Evolutionary conservation across 2,888 invertebrate genomes (phyloP).

Genomic region (Neoaliturus tenellus): DNA sequence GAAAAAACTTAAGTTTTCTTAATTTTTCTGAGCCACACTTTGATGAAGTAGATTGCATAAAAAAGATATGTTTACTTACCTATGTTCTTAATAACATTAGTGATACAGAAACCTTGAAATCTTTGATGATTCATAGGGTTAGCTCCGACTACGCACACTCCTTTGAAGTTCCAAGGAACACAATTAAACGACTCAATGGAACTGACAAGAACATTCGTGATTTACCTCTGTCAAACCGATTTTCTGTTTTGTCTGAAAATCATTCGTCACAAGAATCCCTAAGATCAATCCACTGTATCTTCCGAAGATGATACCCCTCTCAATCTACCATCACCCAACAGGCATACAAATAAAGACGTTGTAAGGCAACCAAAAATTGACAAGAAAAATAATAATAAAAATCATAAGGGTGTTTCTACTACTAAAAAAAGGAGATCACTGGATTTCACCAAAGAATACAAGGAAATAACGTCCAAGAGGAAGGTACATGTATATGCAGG

Average conservation of each 20-base stretch:
- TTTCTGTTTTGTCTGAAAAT: background rate
- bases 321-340: background rate
- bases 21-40: background rate
- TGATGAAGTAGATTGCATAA: background rate
- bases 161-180: background rate
- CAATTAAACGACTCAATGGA: background rate
- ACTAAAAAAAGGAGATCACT: no score
- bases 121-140: background rate
- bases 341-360: background rate
- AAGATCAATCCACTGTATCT: background rate
- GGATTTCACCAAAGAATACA: background rate
- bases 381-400: background rate
- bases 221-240: background rate
- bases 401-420: no score
- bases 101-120: background rate
- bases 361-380: background rate
- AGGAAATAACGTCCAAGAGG: background rate
- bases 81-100: background rate
- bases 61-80: background rate
- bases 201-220: background rate
- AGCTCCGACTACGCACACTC: background rate
- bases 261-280: no score
- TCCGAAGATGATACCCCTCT: background rate
- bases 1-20: background rate
- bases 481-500: background rate